A percentile compares a stretch with the other conserved stretches of the same genome.
phyloP scores from a whole-genome alignment of 2,113 vertebrate species.

The Fregetta grallaria region DNA sequence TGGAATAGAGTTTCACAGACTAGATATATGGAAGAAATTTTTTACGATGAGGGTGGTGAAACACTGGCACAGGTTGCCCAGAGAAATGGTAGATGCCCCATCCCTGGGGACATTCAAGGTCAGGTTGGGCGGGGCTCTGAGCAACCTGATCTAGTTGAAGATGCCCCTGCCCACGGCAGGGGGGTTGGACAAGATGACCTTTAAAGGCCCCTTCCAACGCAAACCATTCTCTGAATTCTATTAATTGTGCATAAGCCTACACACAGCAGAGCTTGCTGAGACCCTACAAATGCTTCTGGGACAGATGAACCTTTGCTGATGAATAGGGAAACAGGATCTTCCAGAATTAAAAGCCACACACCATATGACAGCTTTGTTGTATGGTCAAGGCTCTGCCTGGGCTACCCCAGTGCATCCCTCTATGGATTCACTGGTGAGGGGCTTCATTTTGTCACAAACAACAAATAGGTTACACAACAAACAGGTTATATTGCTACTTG shows the following conservation, averaged over 20 bases:
- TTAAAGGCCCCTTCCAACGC: background rate
- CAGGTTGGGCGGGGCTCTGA: background rate
- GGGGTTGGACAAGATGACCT: background rate
- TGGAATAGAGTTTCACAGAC: background rate
- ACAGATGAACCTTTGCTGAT: background rate
- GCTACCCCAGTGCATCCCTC: background rate
- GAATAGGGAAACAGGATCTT: background rate
- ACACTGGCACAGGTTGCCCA: background rate
- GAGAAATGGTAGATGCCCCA: background rate
- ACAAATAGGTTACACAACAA: background rate
- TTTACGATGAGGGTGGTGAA: background rate
- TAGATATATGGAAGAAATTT: too few relatives aligned
- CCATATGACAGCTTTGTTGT: background rate
- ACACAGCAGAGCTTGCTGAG: background rate
- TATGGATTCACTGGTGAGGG: background rate
- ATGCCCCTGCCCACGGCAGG: background rate
- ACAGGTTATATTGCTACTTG: background rate
- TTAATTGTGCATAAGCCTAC: background rate
- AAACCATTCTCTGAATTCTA: background rate
- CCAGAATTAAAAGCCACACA: background rate
- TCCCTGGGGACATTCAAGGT: background rate
- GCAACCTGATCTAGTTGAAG: background rate
- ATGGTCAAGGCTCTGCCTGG: background rate
- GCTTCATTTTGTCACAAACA: background rate
- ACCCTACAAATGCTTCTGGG: background rate